phyloP scores from a whole-genome alignment of 2,113 vertebrate genomes.

The Hepsetus odoe region DNA sequence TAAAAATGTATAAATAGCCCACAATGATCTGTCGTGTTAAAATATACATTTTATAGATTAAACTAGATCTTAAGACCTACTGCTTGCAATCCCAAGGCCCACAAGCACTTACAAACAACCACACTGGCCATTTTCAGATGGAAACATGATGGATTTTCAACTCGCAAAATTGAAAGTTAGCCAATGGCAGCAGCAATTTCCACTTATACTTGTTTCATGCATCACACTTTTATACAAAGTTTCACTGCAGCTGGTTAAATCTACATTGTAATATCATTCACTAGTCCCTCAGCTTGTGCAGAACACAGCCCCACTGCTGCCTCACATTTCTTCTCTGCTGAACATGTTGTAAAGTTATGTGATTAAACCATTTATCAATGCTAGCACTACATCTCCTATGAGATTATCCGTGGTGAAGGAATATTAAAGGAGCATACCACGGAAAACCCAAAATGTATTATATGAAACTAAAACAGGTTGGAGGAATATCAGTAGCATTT shows the following conservation, averaged over 20 bases:
- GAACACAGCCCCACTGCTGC: neutral
- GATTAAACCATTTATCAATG: conserved; percentile 8
- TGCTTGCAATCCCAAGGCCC: neutral
- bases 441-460: neutral
- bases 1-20: too few relatives aligned
- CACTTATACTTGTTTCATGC: neutral
- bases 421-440: neutral
- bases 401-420: neutral
- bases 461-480: neutral
- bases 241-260: neutral
- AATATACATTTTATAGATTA: too few relatives aligned
- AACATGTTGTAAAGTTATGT: neutral
- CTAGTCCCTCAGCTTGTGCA: neutral
- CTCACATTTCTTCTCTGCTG: neutral
- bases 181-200: neutral
- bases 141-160: neutral
- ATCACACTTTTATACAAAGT: neutral
- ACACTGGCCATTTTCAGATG: too few relatives aligned
- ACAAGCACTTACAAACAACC: too few relatives aligned
- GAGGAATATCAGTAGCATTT: neutral
- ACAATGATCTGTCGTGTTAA: too few relatives aligned
- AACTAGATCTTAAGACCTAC: too few relatives aligned
- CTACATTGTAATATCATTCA: neutral
- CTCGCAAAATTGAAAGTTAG: neutral
- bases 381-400: neutral